A percentile compares a stretch with the other conserved stretches of the same genome.
These are phyloP conservation scores for Macroteleia sp. DNA, from an alignment of 2,888 invertebrate genomes.

Conservation along the genomic window DNA sequence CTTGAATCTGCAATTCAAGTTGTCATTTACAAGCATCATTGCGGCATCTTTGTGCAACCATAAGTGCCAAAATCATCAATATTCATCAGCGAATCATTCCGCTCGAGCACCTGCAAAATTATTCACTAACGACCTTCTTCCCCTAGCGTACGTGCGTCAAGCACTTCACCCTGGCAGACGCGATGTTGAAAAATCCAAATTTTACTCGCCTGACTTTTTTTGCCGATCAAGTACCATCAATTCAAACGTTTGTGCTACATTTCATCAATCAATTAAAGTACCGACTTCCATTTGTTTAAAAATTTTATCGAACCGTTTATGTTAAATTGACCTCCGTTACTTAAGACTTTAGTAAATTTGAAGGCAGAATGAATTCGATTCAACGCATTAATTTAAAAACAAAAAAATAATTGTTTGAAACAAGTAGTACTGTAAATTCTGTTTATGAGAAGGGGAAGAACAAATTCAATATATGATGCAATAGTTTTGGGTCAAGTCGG, in stretches of 20 bases:
- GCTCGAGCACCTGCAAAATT: constrained; percentile 28
- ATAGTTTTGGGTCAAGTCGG: constrained; percentile 52
- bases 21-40: constrained; percentile 36
- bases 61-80: constrained; percentile 45
- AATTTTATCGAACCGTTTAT: too few species aligned
- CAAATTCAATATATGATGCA: constrained; percentile 35
- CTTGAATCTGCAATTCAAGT: constrained; percentile 36
- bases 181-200: too few species aligned
- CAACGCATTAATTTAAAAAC: too few species aligned
- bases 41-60: constrained; percentile 30
- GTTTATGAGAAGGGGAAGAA: constrained; percentile 3
- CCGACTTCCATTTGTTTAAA: neutral
- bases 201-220: neutral
- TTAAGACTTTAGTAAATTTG: too few species aligned
- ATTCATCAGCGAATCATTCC: constrained; percentile 37
- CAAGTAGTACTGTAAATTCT: constrained; percentile 6
- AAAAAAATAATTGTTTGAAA: too few species aligned
- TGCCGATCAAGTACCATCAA: neutral
- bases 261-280: neutral
- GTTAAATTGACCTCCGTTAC: too few species aligned
- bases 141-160: constrained; percentile 15
- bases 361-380: too few species aligned
- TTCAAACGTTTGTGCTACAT: neutral
- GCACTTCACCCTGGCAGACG: too few species aligned
- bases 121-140: constrained; percentile 40